Conservation (phyloP, 2,888 invertebrate species). For the Agrochola lota region DNA sequence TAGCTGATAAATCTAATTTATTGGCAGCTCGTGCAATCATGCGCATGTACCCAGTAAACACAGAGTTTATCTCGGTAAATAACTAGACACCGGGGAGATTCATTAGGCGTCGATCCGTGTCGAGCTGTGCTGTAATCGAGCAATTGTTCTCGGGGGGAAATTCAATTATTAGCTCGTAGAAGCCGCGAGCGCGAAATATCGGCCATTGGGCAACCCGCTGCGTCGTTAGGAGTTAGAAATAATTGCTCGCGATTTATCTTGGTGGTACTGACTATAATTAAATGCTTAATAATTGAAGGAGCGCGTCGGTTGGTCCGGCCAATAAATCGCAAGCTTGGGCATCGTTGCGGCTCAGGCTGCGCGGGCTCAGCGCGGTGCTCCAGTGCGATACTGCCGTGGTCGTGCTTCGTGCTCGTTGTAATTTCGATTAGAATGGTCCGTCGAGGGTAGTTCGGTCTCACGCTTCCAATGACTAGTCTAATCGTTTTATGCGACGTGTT, state of each 20-base stretch:
- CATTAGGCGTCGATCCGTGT: slow-evolving; percentile 90
- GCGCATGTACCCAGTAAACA: slow-evolving; percentile 89
- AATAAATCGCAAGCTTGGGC: slow-evolving; percentile 78
- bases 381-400: slow-evolving; percentile 80
- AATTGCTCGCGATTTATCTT: slow-evolving; percentile 87
- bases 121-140: slow-evolving; percentile 87
- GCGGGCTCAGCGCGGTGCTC: slow-evolving; percentile 67
- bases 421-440: slow-evolving; percentile 82
- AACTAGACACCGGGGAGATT: slow-evolving; percentile 89
- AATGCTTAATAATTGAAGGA: slow-evolving; percentile 88
- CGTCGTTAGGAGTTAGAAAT: slow-evolving; percentile 86
- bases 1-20: slow-evolving; percentile 87
- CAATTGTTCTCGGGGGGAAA: slow-evolving; percentile 89
- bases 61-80: slow-evolving; percentile 89
- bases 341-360: slow-evolving; percentile 52
- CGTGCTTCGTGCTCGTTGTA: slow-evolving; percentile 86
- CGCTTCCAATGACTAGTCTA: slow-evolving; percentile 84
- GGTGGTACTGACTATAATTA: slow-evolving; percentile 84
- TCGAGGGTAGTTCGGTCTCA: slow-evolving; percentile 86
- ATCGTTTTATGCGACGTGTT: slow-evolving; percentile 81
- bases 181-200: slow-evolving; percentile 81
- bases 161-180: slow-evolving; percentile 86
- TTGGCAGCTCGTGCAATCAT: slow-evolving; percentile 89
- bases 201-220: slow-evolving; percentile 84
- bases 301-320: slow-evolving; percentile 76